Conservation (phyloP, 2,888 invertebrate species). For the Altica lythri region DNA sequence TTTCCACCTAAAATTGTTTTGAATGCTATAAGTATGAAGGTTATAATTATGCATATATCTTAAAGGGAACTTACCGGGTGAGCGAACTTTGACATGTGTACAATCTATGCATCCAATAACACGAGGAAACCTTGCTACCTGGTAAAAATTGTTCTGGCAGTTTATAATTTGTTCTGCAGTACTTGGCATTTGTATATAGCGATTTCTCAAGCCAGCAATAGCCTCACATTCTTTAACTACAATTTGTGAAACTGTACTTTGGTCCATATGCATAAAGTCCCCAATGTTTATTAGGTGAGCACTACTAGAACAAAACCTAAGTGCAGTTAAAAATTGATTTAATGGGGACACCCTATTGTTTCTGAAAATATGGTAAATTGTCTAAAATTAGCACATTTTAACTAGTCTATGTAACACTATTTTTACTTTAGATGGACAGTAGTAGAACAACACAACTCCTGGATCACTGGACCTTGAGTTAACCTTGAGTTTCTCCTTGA, state of each 20-base stretch:
- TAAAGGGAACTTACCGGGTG: not conserved
- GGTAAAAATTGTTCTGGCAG: conserved; percentile 5
- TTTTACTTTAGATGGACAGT: no score
- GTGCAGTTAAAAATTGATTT: not conserved
- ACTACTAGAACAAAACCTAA: conserved; percentile 5
- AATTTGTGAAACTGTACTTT: not conserved
- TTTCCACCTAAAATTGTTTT: conserved; percentile 8
- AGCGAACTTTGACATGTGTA: conserved; percentile 6
- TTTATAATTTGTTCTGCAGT: not conserved
- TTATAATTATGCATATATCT: not conserved
- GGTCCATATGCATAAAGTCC: not conserved
- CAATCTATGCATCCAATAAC: conserved; percentile 7
- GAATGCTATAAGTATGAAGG: no score
- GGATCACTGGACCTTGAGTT: no score
- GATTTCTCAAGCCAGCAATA: not conserved
- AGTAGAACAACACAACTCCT: no score
- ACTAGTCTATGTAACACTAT: no score
- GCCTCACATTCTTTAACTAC: not conserved
- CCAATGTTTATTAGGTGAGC: conserved; percentile 15
- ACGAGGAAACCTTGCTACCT: conserved; percentile 1
- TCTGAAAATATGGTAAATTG: no score
- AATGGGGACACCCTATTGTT: conserved; percentile 4
- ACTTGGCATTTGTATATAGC: not conserved
- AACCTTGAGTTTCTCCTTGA: no score
- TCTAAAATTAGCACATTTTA: no score